Conservation (phyloP, 53 echinoderm and acorn worm genomes). For the Pentamera pediparva region DNA sequence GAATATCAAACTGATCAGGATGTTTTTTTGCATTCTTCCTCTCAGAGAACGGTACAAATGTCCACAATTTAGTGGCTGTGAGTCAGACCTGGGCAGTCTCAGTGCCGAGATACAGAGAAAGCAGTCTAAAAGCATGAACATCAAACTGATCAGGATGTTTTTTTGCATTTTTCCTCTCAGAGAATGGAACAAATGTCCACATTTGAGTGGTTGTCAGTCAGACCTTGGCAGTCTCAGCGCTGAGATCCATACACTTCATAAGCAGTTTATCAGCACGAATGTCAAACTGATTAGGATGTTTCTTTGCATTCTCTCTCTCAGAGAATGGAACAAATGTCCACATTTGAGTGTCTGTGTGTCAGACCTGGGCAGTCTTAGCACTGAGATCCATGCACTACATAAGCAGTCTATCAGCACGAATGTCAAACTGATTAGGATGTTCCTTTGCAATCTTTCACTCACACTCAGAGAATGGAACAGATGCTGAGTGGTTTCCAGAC, state of each 20-base stretch:
- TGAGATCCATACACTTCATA: constrained; percentile 95
- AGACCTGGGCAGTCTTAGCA: constrained; percentile 87
- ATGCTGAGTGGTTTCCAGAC: constrained; percentile 98
- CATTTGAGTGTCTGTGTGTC: constrained; percentile 94
- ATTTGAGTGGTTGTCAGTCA: constrained; percentile 94
- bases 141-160: no score
- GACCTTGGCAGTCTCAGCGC: constrained; percentile 92
- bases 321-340: constrained; percentile 99
- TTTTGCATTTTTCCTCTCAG: no score
- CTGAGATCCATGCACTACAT: constrained; percentile 93
- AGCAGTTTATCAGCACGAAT: constrained; percentile 97
- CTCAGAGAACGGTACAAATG: constrained; percentile 95
- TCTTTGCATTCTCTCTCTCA: no score
- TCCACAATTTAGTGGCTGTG: constrained; percentile 91
- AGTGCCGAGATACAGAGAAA: constrained; percentile 97
- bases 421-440: no score
- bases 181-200: constrained; percentile 97
- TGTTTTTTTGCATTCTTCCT: no score
- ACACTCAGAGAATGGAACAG: constrained; percentile 92
- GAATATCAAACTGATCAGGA: constrained; percentile 99
- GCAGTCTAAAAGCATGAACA: constrained; percentile 97
- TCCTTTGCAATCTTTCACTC: no score
- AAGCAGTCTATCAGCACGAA: constrained; percentile 98
- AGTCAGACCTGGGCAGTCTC: constrained; percentile 88
- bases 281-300: no score